Conservation (phyloP, 64 coral and sea anemone species). For the Porites lutea region DNA sequence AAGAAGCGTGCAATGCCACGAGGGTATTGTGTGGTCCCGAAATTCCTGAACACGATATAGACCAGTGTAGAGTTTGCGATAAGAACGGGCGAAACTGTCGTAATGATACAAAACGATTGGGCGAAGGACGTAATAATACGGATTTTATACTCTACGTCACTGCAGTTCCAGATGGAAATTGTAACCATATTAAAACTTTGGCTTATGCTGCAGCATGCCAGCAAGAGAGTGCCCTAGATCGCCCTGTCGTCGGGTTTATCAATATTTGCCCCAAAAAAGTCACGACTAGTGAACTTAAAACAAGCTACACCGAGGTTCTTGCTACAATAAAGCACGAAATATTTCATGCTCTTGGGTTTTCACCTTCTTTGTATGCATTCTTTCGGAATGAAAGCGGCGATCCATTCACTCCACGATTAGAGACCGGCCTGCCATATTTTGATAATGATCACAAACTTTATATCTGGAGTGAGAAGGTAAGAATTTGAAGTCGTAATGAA, state of each 20-base stretch:
- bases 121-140: constrained; percentile 68
- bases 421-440: constrained; percentile 71
- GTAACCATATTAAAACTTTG: constrained; percentile 60
- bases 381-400: constrained; percentile 64
- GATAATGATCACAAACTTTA: constrained; percentile 7
- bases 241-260: constrained; percentile 90
- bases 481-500: too few species aligned
- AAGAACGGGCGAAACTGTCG: constrained; percentile 56
- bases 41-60: constrained; percentile 66
- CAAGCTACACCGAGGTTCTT: constrained; percentile 63
- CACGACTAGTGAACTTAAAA: constrained; percentile 29
- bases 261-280: constrained; percentile 89
- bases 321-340: constrained; percentile 97
- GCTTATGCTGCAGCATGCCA: constrained; percentile 94
- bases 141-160: constrained; percentile 93
- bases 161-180: constrained; percentile 53
- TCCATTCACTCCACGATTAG: constrained; percentile 62
- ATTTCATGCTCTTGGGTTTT: constrained; percentile 93
- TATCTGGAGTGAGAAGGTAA: constrained; percentile 82
- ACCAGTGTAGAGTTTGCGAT: constrained; percentile 84
- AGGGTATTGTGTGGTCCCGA: constrained; percentile 58
- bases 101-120: constrained; percentile 46
- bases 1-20: constrained; percentile 50
- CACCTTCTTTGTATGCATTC: constrained; percentile 84
- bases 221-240: constrained; percentile 80